Base-by-base conservation (phyloP, 2,888 invertebrate genomes). In the Hanleya hanleyi region DNA sequence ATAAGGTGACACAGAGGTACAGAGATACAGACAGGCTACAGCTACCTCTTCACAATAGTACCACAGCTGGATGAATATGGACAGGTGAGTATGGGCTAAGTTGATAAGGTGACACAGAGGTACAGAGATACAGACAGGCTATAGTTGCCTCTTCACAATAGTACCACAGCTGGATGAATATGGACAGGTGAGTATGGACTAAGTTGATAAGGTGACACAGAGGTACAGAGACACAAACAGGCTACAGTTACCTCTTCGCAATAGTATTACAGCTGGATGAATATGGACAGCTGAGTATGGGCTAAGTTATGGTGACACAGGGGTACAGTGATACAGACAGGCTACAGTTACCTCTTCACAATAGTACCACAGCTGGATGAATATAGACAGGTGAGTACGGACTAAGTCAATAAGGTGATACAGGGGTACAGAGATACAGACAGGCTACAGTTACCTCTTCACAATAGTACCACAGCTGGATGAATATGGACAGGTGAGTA, bases 171-270 rank as follows among this genome's bases (percentile, higher is more conserved):
- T 79, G 4, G 76, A 79, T 64, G 47, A 66, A 12, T 49, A 70
- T n/a, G 77, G 73, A 9, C 49, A 69, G 38, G 69, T 69, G 22
- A 69, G n/a, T n/a, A n/a, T n/a, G n/a, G n/a, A n/a, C n/a, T n/a
- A n/a, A n/a, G n/a, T n/a, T n/a, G n/a, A n/a, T n/a, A n/a, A n/a
- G n/a, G n/a, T n/a, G n/a, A n/a, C n/a, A n/a, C n/a, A n/a, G 9
- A 18, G 9, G 83, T 78, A 64, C 67, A 5, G 85, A 87, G 69
- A 83, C 87, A 41, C 62, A 57, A n/a, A 76, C 77, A 33, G 84
- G 85, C 7, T 86, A 81, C 57, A 35, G 50, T 35, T 84, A 85
- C 69, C 79, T 88, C 70, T 82, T 86, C 50, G 83, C 85, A 61
- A 76, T 85, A 38, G 69, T 81, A 29, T 84, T 83, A 6, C 67